phyloP scores from a whole-genome alignment of 2,888 invertebrate species.

The Digitonthophagus gazella region DNA sequence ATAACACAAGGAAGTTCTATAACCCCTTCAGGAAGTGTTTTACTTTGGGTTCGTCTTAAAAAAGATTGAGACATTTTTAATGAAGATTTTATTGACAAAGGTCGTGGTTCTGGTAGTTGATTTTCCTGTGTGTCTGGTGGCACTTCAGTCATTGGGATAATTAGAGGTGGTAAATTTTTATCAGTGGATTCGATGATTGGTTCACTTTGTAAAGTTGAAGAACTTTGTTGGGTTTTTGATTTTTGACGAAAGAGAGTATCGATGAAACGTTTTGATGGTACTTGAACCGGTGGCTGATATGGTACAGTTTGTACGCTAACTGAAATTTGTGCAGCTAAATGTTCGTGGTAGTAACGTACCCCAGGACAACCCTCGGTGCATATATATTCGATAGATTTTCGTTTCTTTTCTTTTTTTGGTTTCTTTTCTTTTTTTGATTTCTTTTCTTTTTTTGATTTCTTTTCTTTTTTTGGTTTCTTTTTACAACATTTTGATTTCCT shows the following conservation, averaged over 20 bases:
- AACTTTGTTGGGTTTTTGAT: too few relatives aligned
- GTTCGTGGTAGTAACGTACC: background rate
- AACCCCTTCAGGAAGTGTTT: background rate
- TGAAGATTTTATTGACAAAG: too few relatives aligned
- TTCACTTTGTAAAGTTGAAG: too few relatives aligned
- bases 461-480: constrained; percentile 18
- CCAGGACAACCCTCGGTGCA: background rate
- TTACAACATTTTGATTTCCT: too few relatives aligned
- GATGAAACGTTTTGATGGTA: background rate
- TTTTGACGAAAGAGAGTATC: too few relatives aligned
- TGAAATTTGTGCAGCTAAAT: background rate
- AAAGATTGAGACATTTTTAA: too few relatives aligned
- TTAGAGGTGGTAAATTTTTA: too few relatives aligned
- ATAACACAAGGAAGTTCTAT: background rate
- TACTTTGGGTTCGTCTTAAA: too few relatives aligned
- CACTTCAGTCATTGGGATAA: too few relatives aligned
- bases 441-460: constrained; percentile 7
- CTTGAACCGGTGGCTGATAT: background rate
- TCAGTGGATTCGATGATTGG: too few relatives aligned
- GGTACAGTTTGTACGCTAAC: background rate
- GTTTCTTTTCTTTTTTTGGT: background rate
- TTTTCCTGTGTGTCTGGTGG: too few relatives aligned
- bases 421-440: background rate
- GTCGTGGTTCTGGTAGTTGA: too few relatives aligned
- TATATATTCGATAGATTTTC: background rate